Percentiles rank a stretch among this genome's conserved stretches.
phyloP scores from a whole-genome alignment of 1,140 invertebrate genomes.

The Leptonema lineaticorne region DNA sequence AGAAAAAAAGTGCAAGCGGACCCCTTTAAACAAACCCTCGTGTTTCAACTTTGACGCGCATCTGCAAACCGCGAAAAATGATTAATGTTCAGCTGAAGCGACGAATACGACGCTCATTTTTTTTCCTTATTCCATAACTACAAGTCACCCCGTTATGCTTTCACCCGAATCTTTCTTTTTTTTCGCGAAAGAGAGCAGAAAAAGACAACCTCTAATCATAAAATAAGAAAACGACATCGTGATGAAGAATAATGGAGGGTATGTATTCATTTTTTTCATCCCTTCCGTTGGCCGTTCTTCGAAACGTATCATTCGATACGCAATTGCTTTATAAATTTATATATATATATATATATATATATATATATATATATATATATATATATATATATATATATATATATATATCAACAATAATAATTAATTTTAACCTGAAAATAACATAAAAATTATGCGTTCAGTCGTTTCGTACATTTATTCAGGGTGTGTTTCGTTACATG shows the following conservation, averaged over 20 bases:
- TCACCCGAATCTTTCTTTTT: no score
- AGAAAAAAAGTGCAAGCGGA: background rate
- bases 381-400: no score
- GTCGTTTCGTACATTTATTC: no score
- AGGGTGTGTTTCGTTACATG: no score
- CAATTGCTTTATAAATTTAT: no score
- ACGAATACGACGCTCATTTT: background rate
- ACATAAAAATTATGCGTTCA: no score
- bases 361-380: no score
- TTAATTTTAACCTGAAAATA: no score
- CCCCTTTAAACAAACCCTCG: background rate
- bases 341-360: no score
- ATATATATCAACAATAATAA: no score
- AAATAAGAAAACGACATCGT: conserved; percentile 19
- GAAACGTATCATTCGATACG: no score
- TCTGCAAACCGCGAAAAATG: conserved; percentile 1
- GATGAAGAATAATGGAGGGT: conserved; percentile 14
- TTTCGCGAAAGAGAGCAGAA: background rate
- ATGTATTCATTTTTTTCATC: background rate
- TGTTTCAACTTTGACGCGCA: conserved; percentile 1
- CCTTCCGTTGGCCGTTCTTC: no score
- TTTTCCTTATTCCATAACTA: conserved; percentile 7
- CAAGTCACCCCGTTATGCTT: conserved; percentile 17
- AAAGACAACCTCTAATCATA: conserved; percentile 16
- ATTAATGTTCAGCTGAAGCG: background rate